Conservation (phyloP, 2,797 vertebrate species). For the Neomorphus geoffroyi region DNA sequence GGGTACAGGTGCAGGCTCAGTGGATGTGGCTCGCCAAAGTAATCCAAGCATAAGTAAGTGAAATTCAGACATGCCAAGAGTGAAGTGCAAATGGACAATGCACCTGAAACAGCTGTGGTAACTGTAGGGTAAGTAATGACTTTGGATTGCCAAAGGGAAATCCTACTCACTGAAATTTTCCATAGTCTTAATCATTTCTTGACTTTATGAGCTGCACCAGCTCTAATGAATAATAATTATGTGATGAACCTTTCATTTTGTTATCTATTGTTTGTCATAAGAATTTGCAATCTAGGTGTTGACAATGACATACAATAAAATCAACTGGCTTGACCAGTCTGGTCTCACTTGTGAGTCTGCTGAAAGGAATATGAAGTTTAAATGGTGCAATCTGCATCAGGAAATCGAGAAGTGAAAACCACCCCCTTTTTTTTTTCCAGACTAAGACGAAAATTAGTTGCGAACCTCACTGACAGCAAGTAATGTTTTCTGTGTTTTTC, state of each 20-base stretch:
- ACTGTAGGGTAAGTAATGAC: background rate
- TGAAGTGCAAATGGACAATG: background rate
- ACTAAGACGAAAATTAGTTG: slow-evolving; percentile 41
- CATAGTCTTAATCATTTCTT: background rate
- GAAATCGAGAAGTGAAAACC: background rate
- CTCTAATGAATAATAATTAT: slow-evolving; percentile 3
- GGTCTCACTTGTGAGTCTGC: background rate
- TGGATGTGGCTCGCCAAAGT: background rate
- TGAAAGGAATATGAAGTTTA: slow-evolving; percentile 24
- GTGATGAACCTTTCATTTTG: slow-evolving; percentile 13
- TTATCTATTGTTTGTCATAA: slow-evolving; percentile 16
- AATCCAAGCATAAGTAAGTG: background rate
- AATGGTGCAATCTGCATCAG: slow-evolving; percentile 39
- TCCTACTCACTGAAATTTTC: background rate
- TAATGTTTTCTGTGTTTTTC: slow-evolving; percentile 67
- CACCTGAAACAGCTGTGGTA: background rate
- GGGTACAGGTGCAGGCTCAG: background rate
- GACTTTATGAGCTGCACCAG: background rate
- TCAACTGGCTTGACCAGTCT: slow-evolving; percentile 26
- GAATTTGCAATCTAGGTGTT: slow-evolving; percentile 12
- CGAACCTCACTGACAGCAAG: slow-evolving; percentile 53
- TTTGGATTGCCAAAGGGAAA: background rate
- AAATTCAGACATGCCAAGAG: background rate
- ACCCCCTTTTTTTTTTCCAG: background rate
- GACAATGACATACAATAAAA: background rate